These are phyloP conservation scores for Dorcus hopei DNA, from an alignment of 2,888 invertebrate species.

Conservation along the genomic window DNA sequence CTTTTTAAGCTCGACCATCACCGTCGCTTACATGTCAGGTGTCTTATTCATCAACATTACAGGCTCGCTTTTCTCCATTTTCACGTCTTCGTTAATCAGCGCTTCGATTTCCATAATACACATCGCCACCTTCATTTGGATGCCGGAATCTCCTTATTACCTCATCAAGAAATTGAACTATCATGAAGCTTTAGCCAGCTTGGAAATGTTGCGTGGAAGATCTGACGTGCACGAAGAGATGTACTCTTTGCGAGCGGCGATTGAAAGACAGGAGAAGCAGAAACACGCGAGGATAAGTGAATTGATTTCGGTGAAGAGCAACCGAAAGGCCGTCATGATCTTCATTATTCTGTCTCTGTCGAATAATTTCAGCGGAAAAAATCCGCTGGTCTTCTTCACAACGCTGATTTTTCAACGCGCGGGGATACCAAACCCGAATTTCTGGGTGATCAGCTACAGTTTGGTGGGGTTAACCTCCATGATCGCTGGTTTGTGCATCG, in stretches of 20 bases:
- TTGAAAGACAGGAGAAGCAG: slow-evolving; percentile 49
- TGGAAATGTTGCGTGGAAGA: slow-evolving; percentile 59
- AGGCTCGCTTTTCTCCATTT: slow-evolving; percentile 58
- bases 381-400: slow-evolving; percentile 61
- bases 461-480: slow-evolving; percentile 59
- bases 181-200: slow-evolving; percentile 50
- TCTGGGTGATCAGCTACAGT: slow-evolving; percentile 59
- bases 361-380: slow-evolving; percentile 64
- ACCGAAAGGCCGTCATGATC: slow-evolving; percentile 62
- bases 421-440: slow-evolving; percentile 51
- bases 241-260: slow-evolving; percentile 30
- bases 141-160: slow-evolving; percentile 66
- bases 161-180: slow-evolving; percentile 42
- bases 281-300: slow-evolving; percentile 50
- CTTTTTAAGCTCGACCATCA: slow-evolving; percentile 59
- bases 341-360: slow-evolving; percentile 57
- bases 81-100: slow-evolving; percentile 56
- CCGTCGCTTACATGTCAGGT: slow-evolving; percentile 56
- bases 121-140: slow-evolving; percentile 56
- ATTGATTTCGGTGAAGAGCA: slow-evolving; percentile 55
- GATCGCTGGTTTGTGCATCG: slow-evolving; percentile 55
- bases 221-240: slow-evolving; percentile 51
- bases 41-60: slow-evolving; percentile 61
- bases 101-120: slow-evolving; percentile 58
- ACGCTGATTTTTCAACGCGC: slow-evolving; percentile 59